Percentiles rank a stretch among this genome's conserved stretches.
Evolutionary conservation across 2,888 invertebrate genomes (phyloP).

Genomic region (Epinotia demarniana): DNA sequence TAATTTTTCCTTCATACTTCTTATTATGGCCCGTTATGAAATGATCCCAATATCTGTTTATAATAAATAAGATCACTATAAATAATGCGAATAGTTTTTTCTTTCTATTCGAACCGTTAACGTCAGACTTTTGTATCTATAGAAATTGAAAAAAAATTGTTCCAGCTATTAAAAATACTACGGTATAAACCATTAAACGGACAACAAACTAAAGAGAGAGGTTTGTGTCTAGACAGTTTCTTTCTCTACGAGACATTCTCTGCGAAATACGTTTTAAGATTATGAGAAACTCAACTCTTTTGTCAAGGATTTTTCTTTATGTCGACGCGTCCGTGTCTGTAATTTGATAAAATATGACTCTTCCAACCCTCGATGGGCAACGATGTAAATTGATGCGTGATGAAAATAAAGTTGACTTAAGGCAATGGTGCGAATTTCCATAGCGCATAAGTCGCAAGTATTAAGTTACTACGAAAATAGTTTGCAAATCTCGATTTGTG

Average conservation of each 20-base stretch:
- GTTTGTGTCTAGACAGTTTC: constrained; percentile 26
- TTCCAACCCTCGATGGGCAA: neutral
- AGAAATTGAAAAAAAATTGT: neutral
- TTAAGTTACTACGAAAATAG: too few species aligned
- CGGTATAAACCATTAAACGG: neutral
- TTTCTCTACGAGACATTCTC: constrained; percentile 8
- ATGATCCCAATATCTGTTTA: neutral
- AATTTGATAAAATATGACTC: constrained; percentile 19
- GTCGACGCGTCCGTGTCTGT: constrained; percentile 2
- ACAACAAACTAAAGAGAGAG: neutral
- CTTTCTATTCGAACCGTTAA: too few species aligned
- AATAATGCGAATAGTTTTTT: too few species aligned
- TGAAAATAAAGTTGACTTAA: neutral
- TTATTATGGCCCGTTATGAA: neutral
- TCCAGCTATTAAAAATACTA: neutral
- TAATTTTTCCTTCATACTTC: neutral
- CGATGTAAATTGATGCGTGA: constrained; percentile 10
- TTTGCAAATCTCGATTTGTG: too few species aligned
- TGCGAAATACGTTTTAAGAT: constrained; percentile 7
- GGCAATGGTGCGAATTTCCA: neutral
- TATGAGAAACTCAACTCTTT: constrained; percentile 20
- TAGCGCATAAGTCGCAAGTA: neutral
- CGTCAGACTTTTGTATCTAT: too few species aligned
- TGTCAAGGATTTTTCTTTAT: constrained; percentile 21
- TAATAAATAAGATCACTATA: too few species aligned